phyloP scores from a whole-genome alignment of 1,140 invertebrate species.

The Asbolus verrucosus region DNA sequence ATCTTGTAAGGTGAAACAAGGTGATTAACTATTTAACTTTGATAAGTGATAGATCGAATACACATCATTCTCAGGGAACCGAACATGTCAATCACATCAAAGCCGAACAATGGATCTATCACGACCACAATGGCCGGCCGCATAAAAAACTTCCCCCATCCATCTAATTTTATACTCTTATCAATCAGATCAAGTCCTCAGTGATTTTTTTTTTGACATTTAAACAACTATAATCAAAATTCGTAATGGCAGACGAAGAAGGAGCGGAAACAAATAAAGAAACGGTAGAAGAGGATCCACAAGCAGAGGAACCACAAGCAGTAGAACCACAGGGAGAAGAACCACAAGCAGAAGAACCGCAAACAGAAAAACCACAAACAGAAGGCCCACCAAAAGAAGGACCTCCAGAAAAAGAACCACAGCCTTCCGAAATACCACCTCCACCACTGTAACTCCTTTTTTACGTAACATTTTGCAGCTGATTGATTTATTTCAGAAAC shows the following conservation, averaged over 20 bases:
- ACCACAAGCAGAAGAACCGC: neutral
- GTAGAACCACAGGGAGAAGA: neutral
- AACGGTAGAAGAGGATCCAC: neutral
- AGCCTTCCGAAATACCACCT: too few relatives aligned
- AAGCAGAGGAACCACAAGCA: neutral
- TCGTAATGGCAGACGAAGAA: neutral
- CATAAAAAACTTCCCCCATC: slow-evolving; percentile 9
- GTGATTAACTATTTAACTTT: slow-evolving; percentile 49
- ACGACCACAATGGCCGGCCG: slow-evolving; percentile 11
- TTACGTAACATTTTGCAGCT: neutral
- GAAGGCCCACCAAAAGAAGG: neutral
- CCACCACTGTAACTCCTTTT: neutral
- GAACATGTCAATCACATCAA: slow-evolving; percentile 49
- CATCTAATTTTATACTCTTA: too few relatives aligned
- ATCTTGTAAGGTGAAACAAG: too few relatives aligned
- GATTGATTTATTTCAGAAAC: slow-evolving; percentile 17
- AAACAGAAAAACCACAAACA: neutral
- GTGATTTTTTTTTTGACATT: neutral
- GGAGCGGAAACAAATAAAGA: neutral
- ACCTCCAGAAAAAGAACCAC: neutral
- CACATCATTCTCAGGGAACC: slow-evolving; percentile 43
- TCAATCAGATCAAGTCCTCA: neutral
- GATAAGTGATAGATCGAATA: slow-evolving; percentile 50
- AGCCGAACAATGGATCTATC: slow-evolving; percentile 44
- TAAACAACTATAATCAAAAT: neutral